Percentiles rank a stretch among this genome's conserved stretches.
Evolutionary conservation across 2,888 invertebrate genomes (phyloP).

Genomic region (Lepidochrysops patricia): DNA sequence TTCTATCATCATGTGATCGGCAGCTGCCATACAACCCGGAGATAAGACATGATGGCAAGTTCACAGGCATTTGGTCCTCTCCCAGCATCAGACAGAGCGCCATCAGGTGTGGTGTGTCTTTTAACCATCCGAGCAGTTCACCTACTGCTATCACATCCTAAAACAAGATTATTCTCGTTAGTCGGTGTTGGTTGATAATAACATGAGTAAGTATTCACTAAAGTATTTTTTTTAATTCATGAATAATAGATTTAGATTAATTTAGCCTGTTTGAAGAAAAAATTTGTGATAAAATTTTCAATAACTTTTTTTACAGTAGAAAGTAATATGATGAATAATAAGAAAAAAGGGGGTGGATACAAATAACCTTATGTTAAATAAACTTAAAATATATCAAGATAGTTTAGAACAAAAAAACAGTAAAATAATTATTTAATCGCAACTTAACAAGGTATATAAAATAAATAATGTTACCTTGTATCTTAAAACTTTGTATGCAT

Average conservation of each 20-base stretch:
- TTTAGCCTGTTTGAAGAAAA: too few species aligned
- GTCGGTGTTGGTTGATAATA: neutral
- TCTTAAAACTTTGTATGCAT: slow-evolving; percentile 87
- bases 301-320: too few species aligned
- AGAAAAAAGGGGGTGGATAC: slow-evolving; percentile 16
- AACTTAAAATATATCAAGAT: neutral
- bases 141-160: slow-evolving; percentile 62
- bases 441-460: neutral
- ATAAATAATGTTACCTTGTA: slow-evolving; percentile 78
- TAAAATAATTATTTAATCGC: neutral
- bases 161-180: neutral
- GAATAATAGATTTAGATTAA: too few species aligned
- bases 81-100: slow-evolving; percentile 60
- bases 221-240: too few species aligned
- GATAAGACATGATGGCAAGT: slow-evolving; percentile 48
- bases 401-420: neutral
- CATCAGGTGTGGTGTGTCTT: slow-evolving; percentile 62
- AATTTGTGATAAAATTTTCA: too few species aligned
- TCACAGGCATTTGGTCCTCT: slow-evolving; percentile 55
- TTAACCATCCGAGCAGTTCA: slow-evolving; percentile 64
- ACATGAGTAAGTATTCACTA: too few species aligned
- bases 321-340: neutral
- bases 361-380: neutral
- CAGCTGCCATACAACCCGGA: slow-evolving; percentile 64
- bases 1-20: slow-evolving; percentile 45